These are phyloP conservation scores for Pollenia labialis DNA, from an alignment of 2,888 invertebrate genomes.

Conservation along the genomic window DNA sequence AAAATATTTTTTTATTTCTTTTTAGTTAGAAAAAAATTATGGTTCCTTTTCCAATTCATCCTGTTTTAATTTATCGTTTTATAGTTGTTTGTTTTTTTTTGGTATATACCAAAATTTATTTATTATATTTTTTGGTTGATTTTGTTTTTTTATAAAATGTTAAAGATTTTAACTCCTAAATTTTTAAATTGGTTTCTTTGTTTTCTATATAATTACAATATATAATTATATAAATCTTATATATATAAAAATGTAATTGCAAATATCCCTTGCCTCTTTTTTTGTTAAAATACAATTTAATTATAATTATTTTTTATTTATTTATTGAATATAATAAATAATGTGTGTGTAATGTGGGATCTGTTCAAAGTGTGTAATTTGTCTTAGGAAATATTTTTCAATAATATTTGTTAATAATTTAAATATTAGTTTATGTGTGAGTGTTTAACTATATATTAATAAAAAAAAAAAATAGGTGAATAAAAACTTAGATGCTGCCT, in stretches of 20 bases:
- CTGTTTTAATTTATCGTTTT: not conserved
- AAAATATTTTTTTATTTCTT: not conserved
- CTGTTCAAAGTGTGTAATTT: not conserved
- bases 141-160: constrained; percentile 67
- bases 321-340: constrained; percentile 52
- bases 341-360: constrained; percentile 25
- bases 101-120: constrained; percentile 43
- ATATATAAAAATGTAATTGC: constrained; percentile 72
- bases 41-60: not conserved
- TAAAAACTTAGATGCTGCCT: constrained; percentile 40
- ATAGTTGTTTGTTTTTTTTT: constrained; percentile 43
- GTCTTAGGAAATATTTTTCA: constrained; percentile 21
- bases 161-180: constrained; percentile 62
- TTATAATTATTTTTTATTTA: constrained; percentile 61
- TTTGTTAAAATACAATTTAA: constrained; percentile 10
- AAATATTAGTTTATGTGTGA: constrained; percentile 38
- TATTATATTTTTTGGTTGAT: constrained; percentile 34
- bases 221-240: constrained; percentile 71
- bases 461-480: constrained; percentile 51
- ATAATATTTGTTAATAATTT: constrained; percentile 15
- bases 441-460: constrained; percentile 42
- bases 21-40: constrained; percentile 9
- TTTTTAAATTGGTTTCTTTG: constrained; percentile 45
- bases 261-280: constrained; percentile 73
- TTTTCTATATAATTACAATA: constrained; percentile 62